phyloP scores from a whole-genome alignment of 2,797 vertebrate genomes.

The Gephyroberyx darwinii region DNA sequence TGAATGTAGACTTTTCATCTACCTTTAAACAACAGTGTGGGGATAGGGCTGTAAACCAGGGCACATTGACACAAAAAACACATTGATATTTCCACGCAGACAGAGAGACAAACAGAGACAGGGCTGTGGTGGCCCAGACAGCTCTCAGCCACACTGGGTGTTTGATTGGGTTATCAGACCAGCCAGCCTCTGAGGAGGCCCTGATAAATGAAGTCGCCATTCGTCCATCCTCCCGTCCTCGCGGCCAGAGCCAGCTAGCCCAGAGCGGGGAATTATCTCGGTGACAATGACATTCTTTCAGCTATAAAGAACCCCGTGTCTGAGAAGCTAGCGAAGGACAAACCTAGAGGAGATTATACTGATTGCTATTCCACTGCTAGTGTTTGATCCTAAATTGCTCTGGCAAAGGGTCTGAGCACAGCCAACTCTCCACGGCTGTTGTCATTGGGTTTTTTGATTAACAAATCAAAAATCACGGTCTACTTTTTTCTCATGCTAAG shows the following conservation, averaged over 20 bases:
- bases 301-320: constrained; percentile 57
- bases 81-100: constrained; percentile 68
- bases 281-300: constrained; percentile 64
- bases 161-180: constrained; percentile 73
- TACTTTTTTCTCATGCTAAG: constrained; percentile 6
- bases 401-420: constrained; percentile 43
- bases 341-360: constrained; percentile 64
- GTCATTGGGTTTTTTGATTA: constrained; percentile 30
- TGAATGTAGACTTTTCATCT: constrained; percentile 13
- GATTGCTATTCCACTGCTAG: constrained; percentile 63
- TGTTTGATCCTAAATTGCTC: constrained; percentile 67
- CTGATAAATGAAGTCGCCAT: constrained; percentile 71
- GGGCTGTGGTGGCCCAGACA: constrained; percentile 52
- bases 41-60: constrained; percentile 51
- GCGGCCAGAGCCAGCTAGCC: constrained; percentile 33
- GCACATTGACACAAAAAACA: constrained; percentile 53
- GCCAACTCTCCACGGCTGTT: constrained; percentile 12
- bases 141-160: constrained; percentile 59
- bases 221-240: constrained; percentile 57
- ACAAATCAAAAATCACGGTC: constrained; percentile 50
- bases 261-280: constrained; percentile 61
- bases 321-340: constrained; percentile 53
- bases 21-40: constrained; percentile 37
- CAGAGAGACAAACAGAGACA: constrained; percentile 35
- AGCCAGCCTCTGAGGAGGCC: constrained; percentile 57